Conservation (phyloP, 2,888 invertebrate species). For the Drosophila kambysellisi region DNA sequence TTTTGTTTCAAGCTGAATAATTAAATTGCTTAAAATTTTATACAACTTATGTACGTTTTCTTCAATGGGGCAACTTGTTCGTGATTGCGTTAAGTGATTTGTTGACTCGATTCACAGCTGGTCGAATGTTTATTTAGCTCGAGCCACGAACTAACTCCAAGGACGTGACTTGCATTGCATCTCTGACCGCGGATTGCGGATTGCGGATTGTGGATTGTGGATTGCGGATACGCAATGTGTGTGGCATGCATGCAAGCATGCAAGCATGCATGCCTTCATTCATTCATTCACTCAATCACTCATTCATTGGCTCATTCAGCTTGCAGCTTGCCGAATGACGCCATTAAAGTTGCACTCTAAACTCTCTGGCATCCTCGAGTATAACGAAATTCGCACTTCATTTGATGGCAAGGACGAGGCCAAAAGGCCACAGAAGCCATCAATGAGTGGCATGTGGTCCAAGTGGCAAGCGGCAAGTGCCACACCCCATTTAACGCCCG, state of each 20-base stretch:
- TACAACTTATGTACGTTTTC: neutral
- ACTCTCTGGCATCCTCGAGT: slow-evolving; percentile 21
- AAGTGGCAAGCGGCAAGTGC: slow-evolving; percentile 29
- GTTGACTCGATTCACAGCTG: slow-evolving; percentile 30
- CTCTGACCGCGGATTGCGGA: slow-evolving; percentile 9
- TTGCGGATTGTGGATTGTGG: slow-evolving; percentile 6
- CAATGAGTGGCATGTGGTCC: slow-evolving; percentile 48
- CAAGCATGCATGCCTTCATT: slow-evolving; percentile 40
- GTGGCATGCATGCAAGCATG: slow-evolving; percentile 34
- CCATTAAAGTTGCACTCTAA: slow-evolving; percentile 49
- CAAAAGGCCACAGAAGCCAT: slow-evolving; percentile 60
- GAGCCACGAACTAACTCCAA: slow-evolving; percentile 14
- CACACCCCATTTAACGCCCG: slow-evolving; percentile 64
- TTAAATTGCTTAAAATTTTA: neutral
- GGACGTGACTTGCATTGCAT: slow-evolving; percentile 51
- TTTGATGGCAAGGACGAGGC: slow-evolving; percentile 45
- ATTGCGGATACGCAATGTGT: slow-evolving; percentile 39
- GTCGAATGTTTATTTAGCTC: slow-evolving; percentile 35
- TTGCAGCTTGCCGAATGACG: slow-evolving; percentile 36
- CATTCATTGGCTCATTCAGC: slow-evolving; percentile 34
- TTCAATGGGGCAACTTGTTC: neutral
- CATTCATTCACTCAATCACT: slow-evolving; percentile 24
- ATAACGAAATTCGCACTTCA: slow-evolving; percentile 63
- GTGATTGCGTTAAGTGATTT: slow-evolving; percentile 18
- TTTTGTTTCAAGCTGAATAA: neutral